Conservation (phyloP, 2,888 invertebrate genomes). For the Ochlodes sylvanus region DNA sequence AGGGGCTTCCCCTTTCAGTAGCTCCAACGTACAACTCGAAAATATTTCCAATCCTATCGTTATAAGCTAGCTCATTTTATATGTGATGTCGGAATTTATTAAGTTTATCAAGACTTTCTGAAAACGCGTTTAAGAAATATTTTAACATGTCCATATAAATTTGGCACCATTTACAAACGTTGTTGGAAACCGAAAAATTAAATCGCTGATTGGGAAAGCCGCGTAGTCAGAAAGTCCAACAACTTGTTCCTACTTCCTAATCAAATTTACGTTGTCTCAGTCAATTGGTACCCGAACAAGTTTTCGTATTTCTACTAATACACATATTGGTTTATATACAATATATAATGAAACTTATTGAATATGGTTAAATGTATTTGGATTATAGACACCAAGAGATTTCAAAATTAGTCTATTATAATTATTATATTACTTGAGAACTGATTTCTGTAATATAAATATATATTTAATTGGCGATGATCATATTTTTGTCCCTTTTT, state of each 20-base stretch:
- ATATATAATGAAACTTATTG: slow-evolving; percentile 20
- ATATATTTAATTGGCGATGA: background rate
- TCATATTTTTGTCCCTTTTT: no score
- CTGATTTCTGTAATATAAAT: slow-evolving; percentile 2
- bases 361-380: slow-evolving; percentile 25
- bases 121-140: background rate
- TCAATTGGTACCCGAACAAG: slow-evolving; percentile 23
- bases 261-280: no score
- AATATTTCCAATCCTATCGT: no score
- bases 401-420: background rate
- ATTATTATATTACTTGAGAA: slow-evolving; percentile 2
- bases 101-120: background rate
- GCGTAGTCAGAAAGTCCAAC: background rate
- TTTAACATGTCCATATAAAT: background rate
- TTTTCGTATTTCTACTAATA: slow-evolving; percentile 8
- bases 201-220: background rate
- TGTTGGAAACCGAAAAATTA: slow-evolving; percentile 2
- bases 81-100: no score
- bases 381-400: slow-evolving; percentile 31
- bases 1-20: no score
- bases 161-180: slow-evolving; percentile 13
- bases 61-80: no score
- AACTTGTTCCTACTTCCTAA: no score
- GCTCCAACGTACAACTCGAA: no score
- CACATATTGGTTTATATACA: slow-evolving; percentile 19